Evolutionary conservation across 2,113 vertebrate genomes (phyloP).

Genomic region (Pantherophis guttatus): DNA sequence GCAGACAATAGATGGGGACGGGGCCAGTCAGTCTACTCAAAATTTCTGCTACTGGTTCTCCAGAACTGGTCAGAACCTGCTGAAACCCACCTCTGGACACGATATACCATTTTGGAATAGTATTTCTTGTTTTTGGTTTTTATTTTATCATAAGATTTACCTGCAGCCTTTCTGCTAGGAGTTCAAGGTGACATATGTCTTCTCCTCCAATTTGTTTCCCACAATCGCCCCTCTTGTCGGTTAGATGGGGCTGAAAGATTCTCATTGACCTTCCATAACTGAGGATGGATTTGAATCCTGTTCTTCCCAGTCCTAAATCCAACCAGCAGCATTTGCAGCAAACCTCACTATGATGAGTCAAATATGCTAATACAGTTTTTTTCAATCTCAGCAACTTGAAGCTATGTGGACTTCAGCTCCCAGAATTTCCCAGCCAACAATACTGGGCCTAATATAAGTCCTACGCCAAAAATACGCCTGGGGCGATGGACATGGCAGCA

Average conservation of each 20-base stretch:
- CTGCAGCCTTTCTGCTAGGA: neutral
- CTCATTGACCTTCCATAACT: neutral
- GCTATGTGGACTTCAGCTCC: neutral
- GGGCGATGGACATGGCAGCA: too few relatives aligned
- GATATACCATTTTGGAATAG: neutral
- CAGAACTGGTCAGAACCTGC: too few relatives aligned
- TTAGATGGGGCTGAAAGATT: neutral
- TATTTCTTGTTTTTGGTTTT: neutral
- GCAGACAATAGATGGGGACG: too few relatives aligned
- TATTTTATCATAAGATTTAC: neutral
- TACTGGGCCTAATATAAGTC: too few relatives aligned
- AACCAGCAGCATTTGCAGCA: neutral
- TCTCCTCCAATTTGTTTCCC: neutral
- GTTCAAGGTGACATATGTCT: neutral
- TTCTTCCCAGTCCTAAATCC: neutral
- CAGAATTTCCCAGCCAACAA: neutral
- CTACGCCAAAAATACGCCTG: too few relatives aligned
- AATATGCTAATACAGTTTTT: neutral
- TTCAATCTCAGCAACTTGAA: neutral
- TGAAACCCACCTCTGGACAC: neutral
- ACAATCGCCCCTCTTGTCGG: neutral
- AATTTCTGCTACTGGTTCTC: too few relatives aligned
- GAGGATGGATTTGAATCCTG: neutral
- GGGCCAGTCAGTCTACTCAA: too few relatives aligned
- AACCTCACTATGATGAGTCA: too few relatives aligned